Base-by-base conservation (phyloP, 2,797 vertebrate genomes). In the Toxotes lorentzi region DNA sequence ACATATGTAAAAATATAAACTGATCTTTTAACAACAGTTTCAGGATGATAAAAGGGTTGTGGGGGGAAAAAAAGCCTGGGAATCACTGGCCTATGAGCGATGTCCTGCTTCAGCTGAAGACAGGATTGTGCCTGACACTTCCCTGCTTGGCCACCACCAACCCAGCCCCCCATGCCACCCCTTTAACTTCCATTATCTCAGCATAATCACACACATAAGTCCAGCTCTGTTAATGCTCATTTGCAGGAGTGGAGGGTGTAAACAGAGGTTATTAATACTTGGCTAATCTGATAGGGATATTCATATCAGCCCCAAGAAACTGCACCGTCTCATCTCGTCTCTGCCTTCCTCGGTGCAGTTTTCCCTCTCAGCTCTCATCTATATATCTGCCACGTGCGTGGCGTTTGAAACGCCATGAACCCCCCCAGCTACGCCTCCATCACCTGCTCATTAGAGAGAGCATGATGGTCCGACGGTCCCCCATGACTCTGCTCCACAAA, bases 401-500 rank as follows among this genome's bases (percentile, higher is more conserved):
- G 57, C 41, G 72, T 82, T 79, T 79, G 63, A 91, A 70, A 61
- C 19, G 27, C 73, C 71, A 72, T 43, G 56, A 70, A 45, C 57
- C 53, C 69, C 45, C 56, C 30, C 56, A 59, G 83, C 86, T 84
- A 83, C 65, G 70, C 87, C 84, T 88, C 86, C 86, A 91, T 94
- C 91, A 92, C 89, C 90, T 93, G 92, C 87, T 88, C 89, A 92
- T 94, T 93, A 93, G 89, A 89, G 85, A 88, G 89, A 82, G 88
- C 87, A 92, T 90, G 93, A 93, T 91, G 90, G 92, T 93, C 88
- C 88, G 67, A 88, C 62, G 40, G 70, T 92, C 93, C 91, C 91
- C 82, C 58, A 69, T 92, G 90, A 92, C 92, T 93, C 83, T 64
- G 92, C 91, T 94, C 94, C 91, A 94, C 94, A 96, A 95, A 96